Base-by-base conservation (phyloP, 2,113 vertebrate species). In the Aptenodytes forsteri region DNA sequence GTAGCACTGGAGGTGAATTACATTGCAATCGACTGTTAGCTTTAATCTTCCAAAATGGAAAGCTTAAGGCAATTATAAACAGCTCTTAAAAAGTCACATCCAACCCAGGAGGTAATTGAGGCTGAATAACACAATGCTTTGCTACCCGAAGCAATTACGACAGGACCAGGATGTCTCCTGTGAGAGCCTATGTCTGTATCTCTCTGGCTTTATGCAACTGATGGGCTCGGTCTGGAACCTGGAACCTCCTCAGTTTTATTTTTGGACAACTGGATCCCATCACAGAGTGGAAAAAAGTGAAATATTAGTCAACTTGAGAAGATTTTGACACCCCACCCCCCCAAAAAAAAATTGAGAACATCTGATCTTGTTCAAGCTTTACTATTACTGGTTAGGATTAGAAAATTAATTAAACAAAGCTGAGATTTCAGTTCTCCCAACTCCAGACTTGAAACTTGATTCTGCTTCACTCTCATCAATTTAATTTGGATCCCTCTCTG, bases 1-100 rank as follows among this genome's bases (percentile, higher is more conserved):
- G 96, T 99, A 99, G 64, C 99, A 99, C 99, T 99, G 93, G 58
- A 46, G 79, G 21, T 16, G 55, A 88, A 95, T 2, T 26, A 86
- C 59, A 94, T 20, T 4, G 66, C 70, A 12, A 7, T 9, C 1
- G 8, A 6, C 58, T 2, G 30, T 38, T 42, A 72, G 65, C n/a
- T 58, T 29, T n/a, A 18, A 11, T 8, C 82, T 44, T 20, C 65
- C 58, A 2, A 3, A 38, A 17, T 0, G 23, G 16, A 19, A 8
- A 8, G 8, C 20, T 71, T 3, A 6, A 25, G 34, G 76, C 50
- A 22, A 13, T n/a, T 27, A 59, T 4, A 10, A 52, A 46, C 78
- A 32, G 56, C 55, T 2, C 58, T 61, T 46, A 19, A 16, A 55
- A 72, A 86, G 72, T 29, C 64, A 11, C 5, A 4, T 25, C 55